These are phyloP conservation scores for Bucorvus abyssinicus DNA, from an alignment of 2,797 vertebrate species.

Conservation along the genomic window DNA sequence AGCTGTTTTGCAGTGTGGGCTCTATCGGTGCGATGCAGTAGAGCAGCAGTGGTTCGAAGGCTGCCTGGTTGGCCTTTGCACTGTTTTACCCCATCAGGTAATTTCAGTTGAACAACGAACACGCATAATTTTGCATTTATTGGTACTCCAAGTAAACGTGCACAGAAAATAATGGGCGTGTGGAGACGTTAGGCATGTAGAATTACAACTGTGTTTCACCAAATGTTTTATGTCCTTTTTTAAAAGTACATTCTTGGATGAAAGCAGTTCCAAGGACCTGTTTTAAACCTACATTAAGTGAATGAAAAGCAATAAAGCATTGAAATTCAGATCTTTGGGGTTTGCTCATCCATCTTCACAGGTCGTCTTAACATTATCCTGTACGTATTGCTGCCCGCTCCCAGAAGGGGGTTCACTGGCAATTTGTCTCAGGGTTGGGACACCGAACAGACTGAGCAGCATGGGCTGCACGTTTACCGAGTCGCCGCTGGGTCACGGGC, in stretches of 20 bases:
- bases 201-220: neutral
- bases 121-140: neutral
- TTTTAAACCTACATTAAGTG: neutral
- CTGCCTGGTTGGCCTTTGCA: neutral
- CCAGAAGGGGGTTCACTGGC: neutral
- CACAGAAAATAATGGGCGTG: neutral
- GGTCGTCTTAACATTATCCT: neutral
- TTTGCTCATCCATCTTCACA: neutral
- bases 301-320: neutral
- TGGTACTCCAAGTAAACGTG: neutral
- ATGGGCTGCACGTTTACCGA: accelerated
- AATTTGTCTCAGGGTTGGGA: neutral
- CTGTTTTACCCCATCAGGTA: neutral
- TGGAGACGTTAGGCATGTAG: neutral
- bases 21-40: accelerated
- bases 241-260: neutral
- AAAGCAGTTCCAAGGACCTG: neutral
- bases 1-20: neutral
- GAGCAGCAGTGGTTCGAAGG: neutral
- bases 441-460: accelerated
- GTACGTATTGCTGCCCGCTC: neutral
- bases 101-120: neutral
- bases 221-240: neutral
- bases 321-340: neutral
- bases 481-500: neutral